Evolutionary conservation across 2,888 invertebrate genomes (phyloP).

Genomic region (Tyria jacobaeae): DNA sequence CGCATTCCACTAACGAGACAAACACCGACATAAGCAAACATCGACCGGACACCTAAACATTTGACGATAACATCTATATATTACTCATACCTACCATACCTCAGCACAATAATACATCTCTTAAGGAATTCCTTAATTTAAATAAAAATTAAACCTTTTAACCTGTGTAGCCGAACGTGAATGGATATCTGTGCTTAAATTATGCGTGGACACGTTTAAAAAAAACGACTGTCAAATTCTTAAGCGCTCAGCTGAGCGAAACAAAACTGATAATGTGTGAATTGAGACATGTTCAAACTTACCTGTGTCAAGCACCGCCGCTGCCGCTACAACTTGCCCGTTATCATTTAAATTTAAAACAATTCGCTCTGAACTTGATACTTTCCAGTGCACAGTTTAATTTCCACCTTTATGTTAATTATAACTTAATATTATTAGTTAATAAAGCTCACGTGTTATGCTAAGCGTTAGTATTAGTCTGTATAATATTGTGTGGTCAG

Average conservation of each 20-base stretch:
- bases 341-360: slow-evolving; percentile 56
- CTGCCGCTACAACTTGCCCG: slow-evolving; percentile 53
- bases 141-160: slow-evolving; percentile 11
- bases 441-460: slow-evolving; percentile 76
- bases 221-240: slow-evolving; percentile 60
- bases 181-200: slow-evolving; percentile 54
- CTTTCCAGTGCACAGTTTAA: slow-evolving; percentile 68
- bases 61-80: slow-evolving; percentile 38
- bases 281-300: slow-evolving; percentile 53
- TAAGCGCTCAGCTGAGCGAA: slow-evolving; percentile 48
- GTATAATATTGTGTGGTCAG: slow-evolving; percentile 33
- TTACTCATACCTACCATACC: slow-evolving; percentile 33
- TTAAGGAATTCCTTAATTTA: slow-evolving; percentile 20
- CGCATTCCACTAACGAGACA: slow-evolving; percentile 54
- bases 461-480: slow-evolving; percentile 67
- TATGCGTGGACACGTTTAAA: slow-evolving; percentile 66
- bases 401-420: slow-evolving; percentile 72
- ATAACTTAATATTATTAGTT: slow-evolving; percentile 61
- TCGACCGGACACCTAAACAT: slow-evolving; percentile 47
- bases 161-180: slow-evolving; percentile 28
- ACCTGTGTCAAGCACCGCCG: slow-evolving; percentile 65
- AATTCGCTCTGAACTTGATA: slow-evolving; percentile 49
- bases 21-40: slow-evolving; percentile 46
- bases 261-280: slow-evolving; percentile 21
- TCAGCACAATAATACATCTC: slow-evolving; percentile 28